phyloP scores from a whole-genome alignment of 2,888 invertebrate genomes.

The Norana najaformis region DNA sequence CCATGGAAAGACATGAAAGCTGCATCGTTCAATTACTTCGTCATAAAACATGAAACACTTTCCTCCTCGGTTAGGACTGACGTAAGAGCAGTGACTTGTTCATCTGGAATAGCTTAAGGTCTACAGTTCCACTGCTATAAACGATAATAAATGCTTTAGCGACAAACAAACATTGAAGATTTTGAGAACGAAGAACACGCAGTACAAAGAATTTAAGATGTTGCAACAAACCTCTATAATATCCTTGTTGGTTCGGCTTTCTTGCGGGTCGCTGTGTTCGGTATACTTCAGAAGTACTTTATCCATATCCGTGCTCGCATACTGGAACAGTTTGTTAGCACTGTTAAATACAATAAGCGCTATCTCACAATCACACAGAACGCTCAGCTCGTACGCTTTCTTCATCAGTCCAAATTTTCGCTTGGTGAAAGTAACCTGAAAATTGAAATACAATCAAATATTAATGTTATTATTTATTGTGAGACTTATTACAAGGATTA shows the following conservation, averaged over 20 bases:
- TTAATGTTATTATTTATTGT: not conserved
- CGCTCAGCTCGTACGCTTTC: constrained; percentile 98
- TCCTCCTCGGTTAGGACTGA: too few species aligned
- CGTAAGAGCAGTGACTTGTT: not conserved
- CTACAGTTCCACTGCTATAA: not conserved
- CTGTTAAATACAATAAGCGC: constrained; percentile 99
- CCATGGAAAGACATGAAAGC: not conserved
- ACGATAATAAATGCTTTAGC: not conserved
- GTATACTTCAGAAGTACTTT: constrained; percentile 95
- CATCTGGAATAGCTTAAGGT: not conserved
- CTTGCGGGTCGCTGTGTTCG: constrained; percentile 99
- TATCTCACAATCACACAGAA: constrained; percentile 98
- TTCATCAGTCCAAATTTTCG: constrained; percentile 99
- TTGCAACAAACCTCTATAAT: constrained; percentile 88
- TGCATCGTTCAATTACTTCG: not conserved
- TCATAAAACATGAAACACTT: not conserved
- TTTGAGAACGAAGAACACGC: not conserved
- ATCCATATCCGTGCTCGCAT: constrained; percentile 98
- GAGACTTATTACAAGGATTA: not conserved
- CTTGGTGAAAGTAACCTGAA: constrained; percentile 98
- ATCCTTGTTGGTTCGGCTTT: constrained; percentile 97
- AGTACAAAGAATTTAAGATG: not conserved
- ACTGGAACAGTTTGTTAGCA: constrained; percentile 86
- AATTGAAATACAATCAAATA: not conserved
- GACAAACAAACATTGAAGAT: not conserved